A percentile compares a stretch with the other conserved stretches of the same genome.
Conservation (phyloP, 2,888 invertebrate genomes). For the Sesia apiformis region DNA sequence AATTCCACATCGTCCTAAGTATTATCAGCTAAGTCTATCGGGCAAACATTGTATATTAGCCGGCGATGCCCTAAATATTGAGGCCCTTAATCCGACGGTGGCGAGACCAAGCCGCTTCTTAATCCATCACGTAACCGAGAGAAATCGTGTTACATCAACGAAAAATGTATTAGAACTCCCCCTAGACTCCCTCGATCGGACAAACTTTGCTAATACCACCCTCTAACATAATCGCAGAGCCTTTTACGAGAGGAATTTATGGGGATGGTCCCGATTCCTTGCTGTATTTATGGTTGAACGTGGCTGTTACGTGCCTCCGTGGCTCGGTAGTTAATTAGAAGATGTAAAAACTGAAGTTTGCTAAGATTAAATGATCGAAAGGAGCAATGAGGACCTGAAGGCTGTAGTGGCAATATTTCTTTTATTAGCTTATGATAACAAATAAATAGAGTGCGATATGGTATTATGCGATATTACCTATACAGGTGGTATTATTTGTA, state of each 20-base stretch:
- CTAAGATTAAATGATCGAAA: too few relatives aligned
- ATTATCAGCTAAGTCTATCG: slow-evolving; percentile 57
- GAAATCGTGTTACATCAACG: slow-evolving; percentile 76
- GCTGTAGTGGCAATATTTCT: too few relatives aligned
- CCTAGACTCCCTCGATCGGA: slow-evolving; percentile 55
- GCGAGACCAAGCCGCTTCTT: slow-evolving; percentile 64
- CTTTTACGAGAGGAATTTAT: slow-evolving; percentile 75
- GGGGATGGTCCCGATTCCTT: slow-evolving; percentile 72
- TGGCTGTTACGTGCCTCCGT: slow-evolving; percentile 59
- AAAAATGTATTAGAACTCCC: slow-evolving; percentile 73
- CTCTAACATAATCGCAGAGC: slow-evolving; percentile 73
- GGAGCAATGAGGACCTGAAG: too few relatives aligned
- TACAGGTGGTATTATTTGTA: too few relatives aligned
- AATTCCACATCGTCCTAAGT: slow-evolving; percentile 15
- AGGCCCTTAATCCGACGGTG: slow-evolving; percentile 62
- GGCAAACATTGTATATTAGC: slow-evolving; percentile 67
- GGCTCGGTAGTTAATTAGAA: slow-evolving; percentile 60
- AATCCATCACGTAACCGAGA: slow-evolving; percentile 75
- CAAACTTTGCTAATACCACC: slow-evolving; percentile 75
- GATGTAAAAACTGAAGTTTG: slow-evolving; percentile 36
- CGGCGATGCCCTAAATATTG: slow-evolving; percentile 64
- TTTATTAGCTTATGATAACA: too few relatives aligned
- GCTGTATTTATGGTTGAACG: slow-evolving; percentile 67
- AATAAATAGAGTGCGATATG: too few relatives aligned
- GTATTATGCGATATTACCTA: too few relatives aligned